These are phyloP conservation scores for Drosophila planitibia DNA, from an alignment of 2,888 invertebrate species.

Conservation along the genomic window DNA sequence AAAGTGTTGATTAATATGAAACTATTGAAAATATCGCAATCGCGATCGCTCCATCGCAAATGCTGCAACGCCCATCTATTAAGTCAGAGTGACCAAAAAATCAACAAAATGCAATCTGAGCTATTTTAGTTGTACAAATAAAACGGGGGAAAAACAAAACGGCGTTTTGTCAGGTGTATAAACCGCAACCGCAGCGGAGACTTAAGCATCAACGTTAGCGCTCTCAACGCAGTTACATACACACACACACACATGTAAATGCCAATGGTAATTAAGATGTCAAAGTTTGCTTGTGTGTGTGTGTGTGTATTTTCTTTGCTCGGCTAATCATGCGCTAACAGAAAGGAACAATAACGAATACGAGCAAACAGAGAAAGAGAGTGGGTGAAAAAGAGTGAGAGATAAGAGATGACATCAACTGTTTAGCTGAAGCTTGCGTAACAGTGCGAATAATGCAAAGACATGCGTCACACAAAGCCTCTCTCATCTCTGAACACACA, in stretches of 20 bases:
- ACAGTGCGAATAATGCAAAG: slow-evolving; percentile 20
- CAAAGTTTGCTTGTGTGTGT: neutral
- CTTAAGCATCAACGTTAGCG: neutral
- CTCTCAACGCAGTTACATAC: neutral
- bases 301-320: neutral
- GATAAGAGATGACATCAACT: slow-evolving; percentile 1
- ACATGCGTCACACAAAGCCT: neutral
- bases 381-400: neutral
- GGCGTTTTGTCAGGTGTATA: slow-evolving; percentile 34
- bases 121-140: neutral
- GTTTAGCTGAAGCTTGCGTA: slow-evolving; percentile 44
- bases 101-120: slow-evolving; percentile 24
- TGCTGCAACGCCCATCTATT: neutral
- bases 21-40: neutral
- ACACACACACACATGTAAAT: neutral
- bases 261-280: slow-evolving; percentile 48
- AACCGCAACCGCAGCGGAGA: slow-evolving; percentile 27
- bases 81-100: slow-evolving; percentile 6
- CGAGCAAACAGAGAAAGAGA: neutral
- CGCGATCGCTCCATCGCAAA: neutral
- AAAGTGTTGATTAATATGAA: neutral
- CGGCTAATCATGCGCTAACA: slow-evolving; percentile 27
- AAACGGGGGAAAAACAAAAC: slow-evolving; percentile 18
- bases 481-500: neutral
- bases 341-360: slow-evolving; percentile 14